Conservation (phyloP, 2,113 vertebrate species). For the Leuciscus idus region DNA sequence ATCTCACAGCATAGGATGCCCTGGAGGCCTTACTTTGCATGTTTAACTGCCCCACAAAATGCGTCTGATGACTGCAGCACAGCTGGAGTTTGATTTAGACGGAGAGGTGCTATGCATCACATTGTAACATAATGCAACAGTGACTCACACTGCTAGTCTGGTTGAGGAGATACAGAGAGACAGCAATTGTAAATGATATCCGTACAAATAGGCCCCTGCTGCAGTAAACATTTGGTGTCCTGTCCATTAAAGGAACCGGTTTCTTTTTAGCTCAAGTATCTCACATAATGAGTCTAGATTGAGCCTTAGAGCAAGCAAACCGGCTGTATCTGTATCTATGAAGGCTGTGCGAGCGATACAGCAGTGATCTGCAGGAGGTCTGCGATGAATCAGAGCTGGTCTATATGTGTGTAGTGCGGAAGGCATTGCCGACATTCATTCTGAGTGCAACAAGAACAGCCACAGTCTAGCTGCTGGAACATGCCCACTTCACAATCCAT, state of each 20-base stretch:
- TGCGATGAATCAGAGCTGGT: constrained; percentile 50
- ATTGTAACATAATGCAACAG: constrained; percentile 17
- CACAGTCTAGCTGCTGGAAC: constrained; percentile 60
- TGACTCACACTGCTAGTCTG: constrained; percentile 15
- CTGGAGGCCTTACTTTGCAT: constrained; percentile 19
- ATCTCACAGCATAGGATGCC: background rate
- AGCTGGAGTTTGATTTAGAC: constrained; percentile 34
- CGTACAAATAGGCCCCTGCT: background rate
- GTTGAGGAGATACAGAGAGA: constrained; percentile 11
- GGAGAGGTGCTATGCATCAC: constrained; percentile 33
- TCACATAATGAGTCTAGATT: constrained; percentile 31
- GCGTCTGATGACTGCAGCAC: background rate
- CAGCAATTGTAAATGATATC: constrained; percentile 13
- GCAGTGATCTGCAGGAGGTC: constrained; percentile 41
- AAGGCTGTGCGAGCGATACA: constrained; percentile 17
- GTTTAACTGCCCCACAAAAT: constrained; percentile 21
- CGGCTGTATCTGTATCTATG: background rate
- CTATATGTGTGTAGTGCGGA: constrained; percentile 33
- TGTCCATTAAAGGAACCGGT: constrained; percentile 6
- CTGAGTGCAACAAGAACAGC: constrained; percentile 45
- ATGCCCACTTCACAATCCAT: constrained; percentile 60
- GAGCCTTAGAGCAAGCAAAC: constrained; percentile 43
- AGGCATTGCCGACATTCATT: constrained; percentile 35
- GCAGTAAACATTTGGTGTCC: constrained; percentile 6
- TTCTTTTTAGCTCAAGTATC: constrained; percentile 29